Conservation (phyloP, 2,113 vertebrate species). For the Geococcyx californianus region DNA sequence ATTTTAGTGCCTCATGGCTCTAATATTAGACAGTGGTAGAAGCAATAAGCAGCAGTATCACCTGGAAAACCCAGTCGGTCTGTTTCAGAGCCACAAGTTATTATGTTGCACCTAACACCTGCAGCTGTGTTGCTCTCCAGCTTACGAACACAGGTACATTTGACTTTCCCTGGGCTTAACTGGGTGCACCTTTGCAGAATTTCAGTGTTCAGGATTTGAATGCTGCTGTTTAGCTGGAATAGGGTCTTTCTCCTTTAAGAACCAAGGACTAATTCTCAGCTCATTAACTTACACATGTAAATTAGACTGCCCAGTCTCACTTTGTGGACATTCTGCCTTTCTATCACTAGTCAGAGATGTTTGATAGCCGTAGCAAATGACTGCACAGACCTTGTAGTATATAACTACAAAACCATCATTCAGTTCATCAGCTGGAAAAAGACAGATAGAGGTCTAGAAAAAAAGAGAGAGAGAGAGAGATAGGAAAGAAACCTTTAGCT, state of each 20-base stretch:
- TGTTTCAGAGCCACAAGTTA: not conserved
- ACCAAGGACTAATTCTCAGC: conserved; percentile 26
- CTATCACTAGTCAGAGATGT: not conserved
- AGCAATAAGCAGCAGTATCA: not conserved
- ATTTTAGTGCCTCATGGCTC: not conserved
- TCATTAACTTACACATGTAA: conserved; percentile 11
- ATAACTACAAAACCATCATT: not conserved
- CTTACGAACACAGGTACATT: not conserved
- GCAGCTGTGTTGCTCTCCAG: not conserved
- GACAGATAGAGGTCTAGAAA: not conserved
- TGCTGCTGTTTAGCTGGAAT: not conserved
- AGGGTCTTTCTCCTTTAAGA: not conserved
- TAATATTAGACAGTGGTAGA: not conserved
- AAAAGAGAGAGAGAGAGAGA: not conserved
- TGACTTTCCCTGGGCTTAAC: not conserved
- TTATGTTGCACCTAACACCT: not conserved
- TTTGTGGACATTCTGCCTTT: not conserved
- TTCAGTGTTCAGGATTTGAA: not conserved
- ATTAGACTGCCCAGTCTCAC: conserved; percentile 1
- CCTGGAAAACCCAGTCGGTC: not conserved
- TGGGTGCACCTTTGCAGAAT: not conserved
- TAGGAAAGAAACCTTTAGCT: not conserved
- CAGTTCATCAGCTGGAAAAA: not conserved
- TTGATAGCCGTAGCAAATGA: conserved; percentile 8
- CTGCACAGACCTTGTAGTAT: conserved; percentile 33